Base-by-base conservation (phyloP, 2,888 invertebrate species). In the Drosophila quinaria region DNA sequence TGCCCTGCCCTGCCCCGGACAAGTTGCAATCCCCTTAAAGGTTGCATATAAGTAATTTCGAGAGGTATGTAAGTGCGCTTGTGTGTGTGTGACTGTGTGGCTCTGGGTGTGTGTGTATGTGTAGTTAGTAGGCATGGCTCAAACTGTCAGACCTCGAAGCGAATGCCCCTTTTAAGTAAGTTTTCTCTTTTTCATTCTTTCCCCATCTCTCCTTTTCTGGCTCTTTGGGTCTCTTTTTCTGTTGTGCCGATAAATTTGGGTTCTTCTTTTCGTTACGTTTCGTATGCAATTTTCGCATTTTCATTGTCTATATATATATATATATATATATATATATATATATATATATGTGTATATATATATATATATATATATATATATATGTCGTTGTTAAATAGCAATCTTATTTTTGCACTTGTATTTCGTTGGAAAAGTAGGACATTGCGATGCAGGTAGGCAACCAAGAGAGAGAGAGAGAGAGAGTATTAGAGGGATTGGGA, bases 381-480 rank as follows among this genome's bases (percentile, higher is more conserved):
- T 44, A 33, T 49, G 60, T 69, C 44, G 52, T 39, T 71, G 78
- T 81, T 83, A 77, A 89, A 87, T 81, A 65, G 74, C 87, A 81
- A 62, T 74, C 63, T 77, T 74, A 69, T 69, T 62, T 72, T 58
- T 71, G 62, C 87, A 82, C 70, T 84, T 88, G 87, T 89, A 78
- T 84, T 84, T 87, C 89, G 89, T 87, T 89, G 78, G 61, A 54
- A 85, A 85, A 90, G 87, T 85, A 90, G 85, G 90, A 78, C 85
- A 85, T 83, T 87, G 67, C 83, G 84, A 73, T 86, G 80, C 85
- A 89, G 89, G 74, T 83, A 80, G 73, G 58, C 66, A 61, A 22
- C 13, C 3, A 1, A 33, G 33, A 22, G 33, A 22, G 6, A 17
- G 11, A n/a, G 19, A 13, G 19, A 19, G n/a, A 13, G 13, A 33